These are phyloP conservation scores for Melieria picta DNA, from an alignment of 2,888 invertebrate genomes.

Conservation along the genomic window DNA sequence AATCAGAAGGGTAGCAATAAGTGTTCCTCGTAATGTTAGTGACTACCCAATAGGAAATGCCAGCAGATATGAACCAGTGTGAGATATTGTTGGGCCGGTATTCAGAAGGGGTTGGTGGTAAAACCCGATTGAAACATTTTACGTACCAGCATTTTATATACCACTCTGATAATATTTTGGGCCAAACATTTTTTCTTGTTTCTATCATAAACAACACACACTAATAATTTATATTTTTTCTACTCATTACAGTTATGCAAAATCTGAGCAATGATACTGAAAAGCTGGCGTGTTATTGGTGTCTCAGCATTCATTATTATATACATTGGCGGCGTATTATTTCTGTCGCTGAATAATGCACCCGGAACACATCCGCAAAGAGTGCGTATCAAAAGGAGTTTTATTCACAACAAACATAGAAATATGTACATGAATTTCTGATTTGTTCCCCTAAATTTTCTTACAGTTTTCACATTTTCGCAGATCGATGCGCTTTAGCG, in stretches of 20 bases:
- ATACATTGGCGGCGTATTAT: slow-evolving; percentile 64
- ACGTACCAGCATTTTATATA: no score
- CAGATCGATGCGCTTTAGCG: slow-evolving; percentile 57
- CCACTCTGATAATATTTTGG: no score
- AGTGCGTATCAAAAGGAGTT: slow-evolving; percentile 54
- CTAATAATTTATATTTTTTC: background rate
- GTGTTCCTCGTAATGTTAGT: no score
- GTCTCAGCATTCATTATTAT: slow-evolving; percentile 65
- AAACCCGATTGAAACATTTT: no score
- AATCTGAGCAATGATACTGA: slow-evolving; percentile 63
- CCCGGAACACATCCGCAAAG: slow-evolving; percentile 62
- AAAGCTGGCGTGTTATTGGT: slow-evolving; percentile 66
- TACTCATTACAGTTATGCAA: slow-evolving; percentile 54
- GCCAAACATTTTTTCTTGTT: no score
- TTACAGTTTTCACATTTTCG: slow-evolving; percentile 59
- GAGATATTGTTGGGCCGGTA: no score
- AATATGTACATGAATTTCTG: background rate
- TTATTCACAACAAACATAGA: no score
- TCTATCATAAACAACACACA: no score
- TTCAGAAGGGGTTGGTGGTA: no score
- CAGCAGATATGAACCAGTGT: no score
- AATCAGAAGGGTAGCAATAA: no score
- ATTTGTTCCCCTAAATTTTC: background rate
- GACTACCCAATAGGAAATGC: no score
- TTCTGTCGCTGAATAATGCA: slow-evolving; percentile 65